phyloP scores from a whole-genome alignment of 2,797 vertebrate species.

The Stomatorhinus walkeri region DNA sequence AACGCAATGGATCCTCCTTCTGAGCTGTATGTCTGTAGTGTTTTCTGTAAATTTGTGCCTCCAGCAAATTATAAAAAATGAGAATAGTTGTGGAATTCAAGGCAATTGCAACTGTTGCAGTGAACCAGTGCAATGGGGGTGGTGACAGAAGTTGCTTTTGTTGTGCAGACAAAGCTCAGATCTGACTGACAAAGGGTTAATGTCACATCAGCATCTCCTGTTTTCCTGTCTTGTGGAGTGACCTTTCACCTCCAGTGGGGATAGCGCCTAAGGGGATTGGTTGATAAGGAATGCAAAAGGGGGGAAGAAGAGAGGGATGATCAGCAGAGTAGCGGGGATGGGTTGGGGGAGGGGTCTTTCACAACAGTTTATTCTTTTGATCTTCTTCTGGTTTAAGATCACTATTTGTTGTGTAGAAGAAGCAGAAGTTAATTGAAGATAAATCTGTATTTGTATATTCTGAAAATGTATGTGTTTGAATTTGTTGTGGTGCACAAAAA shows the following conservation, averaged over 20 bases:
- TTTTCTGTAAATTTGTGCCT: not conserved
- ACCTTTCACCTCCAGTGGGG: constrained; percentile 42
- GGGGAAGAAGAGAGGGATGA: not conserved
- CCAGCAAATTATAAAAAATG: not conserved
- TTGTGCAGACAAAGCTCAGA: constrained; percentile 8
- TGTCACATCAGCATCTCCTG: constrained; percentile 38
- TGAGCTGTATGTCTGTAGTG: not conserved
- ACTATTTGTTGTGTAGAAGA: not conserved
- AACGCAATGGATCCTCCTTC: not conserved
- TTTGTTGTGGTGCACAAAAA: not conserved
- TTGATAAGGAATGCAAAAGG: constrained; percentile 33
- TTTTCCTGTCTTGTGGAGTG: constrained; percentile 34
- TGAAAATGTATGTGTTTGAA: constrained; percentile 5
- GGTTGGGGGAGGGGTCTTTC: not conserved
- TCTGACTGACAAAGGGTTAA: constrained; percentile 32
- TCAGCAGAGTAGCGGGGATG: not conserved
- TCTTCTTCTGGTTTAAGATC: constrained; percentile 2
- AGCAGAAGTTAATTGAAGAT: not conserved
- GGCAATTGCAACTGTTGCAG: not conserved
- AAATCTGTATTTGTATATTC: not conserved
- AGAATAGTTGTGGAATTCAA: constrained; percentile 9
- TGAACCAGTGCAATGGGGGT: constrained; percentile 7
- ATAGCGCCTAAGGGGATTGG: constrained; percentile 31
- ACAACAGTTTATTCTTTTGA: not conserved
- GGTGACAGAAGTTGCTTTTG: constrained; percentile 2